phyloP scores from a whole-genome alignment of 30 jellyfish, hydroid and myxozoan genomes.

The Aurelia coerulea region DNA sequence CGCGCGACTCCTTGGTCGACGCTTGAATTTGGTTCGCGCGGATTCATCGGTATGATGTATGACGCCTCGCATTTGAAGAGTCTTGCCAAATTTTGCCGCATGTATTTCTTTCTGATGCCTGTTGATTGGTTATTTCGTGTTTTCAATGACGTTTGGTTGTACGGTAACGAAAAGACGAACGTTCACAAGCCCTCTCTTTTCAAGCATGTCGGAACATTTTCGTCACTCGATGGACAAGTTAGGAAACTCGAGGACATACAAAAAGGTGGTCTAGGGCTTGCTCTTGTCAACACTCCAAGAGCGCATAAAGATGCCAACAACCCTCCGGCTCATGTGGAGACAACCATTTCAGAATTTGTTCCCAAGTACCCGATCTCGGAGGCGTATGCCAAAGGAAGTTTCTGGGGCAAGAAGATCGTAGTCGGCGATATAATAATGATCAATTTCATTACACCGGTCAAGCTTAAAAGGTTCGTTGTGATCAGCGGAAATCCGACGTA shows the following conservation, averaged over 20 bases:
- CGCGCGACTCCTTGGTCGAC: constrained; percentile 82
- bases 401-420: constrained; percentile 82
- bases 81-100: constrained; percentile 79
- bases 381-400: constrained; percentile 70
- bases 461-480: constrained; percentile 54
- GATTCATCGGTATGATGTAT: constrained; percentile 97
- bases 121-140: constrained; percentile 96
- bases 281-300: constrained; percentile 63
- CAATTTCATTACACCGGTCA: constrained; percentile 32
- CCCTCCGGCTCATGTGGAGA: constrained; percentile 2
- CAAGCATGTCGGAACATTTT: constrained; percentile 85
- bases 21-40: constrained; percentile 96
- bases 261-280: constrained; percentile 12
- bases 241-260: constrained; percentile 85
- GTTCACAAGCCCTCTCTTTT: constrained; percentile 81
- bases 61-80: constrained; percentile 63
- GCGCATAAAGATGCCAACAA: constrained; percentile 26
- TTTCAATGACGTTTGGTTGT: constrained; percentile 82
- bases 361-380: constrained; percentile 56
- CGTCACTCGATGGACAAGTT: constrained; percentile 94
- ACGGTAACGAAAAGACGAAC: constrained; percentile 76
- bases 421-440: constrained; percentile 74
- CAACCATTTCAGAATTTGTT: constrained; percentile 74
- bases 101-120: constrained; percentile 94
- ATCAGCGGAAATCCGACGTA: constrained; percentile 79